Evolutionary conservation across 2,113 vertebrate genomes (phyloP).

Genomic region (Larimichthys crocea): DNA sequence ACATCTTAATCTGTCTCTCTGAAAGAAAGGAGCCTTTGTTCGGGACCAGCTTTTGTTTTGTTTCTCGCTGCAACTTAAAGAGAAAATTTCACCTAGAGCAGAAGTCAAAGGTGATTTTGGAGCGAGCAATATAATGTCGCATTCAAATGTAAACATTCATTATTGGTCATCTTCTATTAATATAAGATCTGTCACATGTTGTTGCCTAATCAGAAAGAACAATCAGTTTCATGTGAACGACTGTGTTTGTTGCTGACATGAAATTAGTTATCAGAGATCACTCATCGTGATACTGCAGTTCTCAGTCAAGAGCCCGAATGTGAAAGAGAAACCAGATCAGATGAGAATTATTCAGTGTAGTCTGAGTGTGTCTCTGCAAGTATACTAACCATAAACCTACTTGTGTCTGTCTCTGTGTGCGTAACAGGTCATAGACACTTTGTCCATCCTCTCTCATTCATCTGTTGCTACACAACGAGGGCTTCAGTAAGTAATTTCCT

Average conservation of each 20-base stretch:
- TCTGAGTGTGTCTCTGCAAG: neutral
- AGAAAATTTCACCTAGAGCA: neutral
- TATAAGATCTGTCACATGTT: neutral
- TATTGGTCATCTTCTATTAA: too few relatives aligned
- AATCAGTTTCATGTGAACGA: neutral
- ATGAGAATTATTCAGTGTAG: neutral
- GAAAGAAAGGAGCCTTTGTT: neutral
- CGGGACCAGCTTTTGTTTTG: neutral
- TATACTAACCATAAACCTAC: neutral
- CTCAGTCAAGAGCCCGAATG: neutral
- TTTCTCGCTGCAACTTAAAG: neutral
- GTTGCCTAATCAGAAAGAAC: conserved; percentile 1
- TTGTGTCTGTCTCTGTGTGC: conserved; percentile 23
- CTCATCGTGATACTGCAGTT: conserved; percentile 4
- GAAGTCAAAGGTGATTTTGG: neutral
- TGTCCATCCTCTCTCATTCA: conserved; percentile 89
- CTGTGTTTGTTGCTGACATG: neutral
- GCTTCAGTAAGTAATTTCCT: conserved; percentile 83
- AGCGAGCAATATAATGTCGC: neutral
- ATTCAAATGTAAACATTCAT: too few relatives aligned
- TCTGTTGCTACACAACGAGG: conserved; percentile 82
- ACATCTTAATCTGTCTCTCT: neutral
- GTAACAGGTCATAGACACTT: conserved; percentile 87
- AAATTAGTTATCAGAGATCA: neutral
- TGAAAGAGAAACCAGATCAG: conserved; percentile 13